Base-by-base conservation (phyloP, 2,113 vertebrate species). In the Brachypteracias leptosomus region DNA sequence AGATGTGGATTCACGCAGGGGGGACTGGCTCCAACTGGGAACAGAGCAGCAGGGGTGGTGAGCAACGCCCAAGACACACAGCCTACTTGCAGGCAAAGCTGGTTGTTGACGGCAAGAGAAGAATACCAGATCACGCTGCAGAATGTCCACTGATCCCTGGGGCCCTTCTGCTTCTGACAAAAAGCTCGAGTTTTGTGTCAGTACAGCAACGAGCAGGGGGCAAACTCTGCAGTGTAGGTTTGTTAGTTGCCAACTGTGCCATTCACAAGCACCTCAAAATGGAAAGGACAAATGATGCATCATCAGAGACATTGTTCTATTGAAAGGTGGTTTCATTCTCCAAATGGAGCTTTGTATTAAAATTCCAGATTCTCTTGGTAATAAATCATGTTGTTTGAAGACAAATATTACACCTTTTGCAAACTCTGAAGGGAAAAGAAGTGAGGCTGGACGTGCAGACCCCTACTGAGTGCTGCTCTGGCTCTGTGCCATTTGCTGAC, bases 401-500 rank as follows among this genome's bases (percentile, higher is more conserved):
- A 70, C 63, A 84, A 79, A 57, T 65, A 76, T 31, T 82, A 20
- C 62, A 62, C 46, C 63, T 72, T 84, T 44, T 75, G 85, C 59
- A 74, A 73, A 78, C 33, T 88, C n/a, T 59, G n/a, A 73, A 76
- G 70, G 47, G 65, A 78, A 80, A 59, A 58, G 47, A 38, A 66
- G 55, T 12, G 16, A 59, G 19, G 47, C 24, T 49, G 93, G 77
- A 70, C 35, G 55, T 58, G 16, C 35, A 85, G 75, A 75, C 57
- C 81, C 62, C 82, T 61, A 16, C 85, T 65, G 73, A 80, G 77
- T 92, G 88, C 88, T 90, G 90, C 82, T 75, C 82, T 92, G 82
- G 79, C 94, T 93, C 57, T 35, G 36, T 65, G 89, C 94, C 89
- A 86, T 44, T 47, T 6, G 5, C 63, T 92, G 82, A 92, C 71